phyloP scores from a whole-genome alignment of 2,113 vertebrate genomes.

The Dendrocopos noguchii region DNA sequence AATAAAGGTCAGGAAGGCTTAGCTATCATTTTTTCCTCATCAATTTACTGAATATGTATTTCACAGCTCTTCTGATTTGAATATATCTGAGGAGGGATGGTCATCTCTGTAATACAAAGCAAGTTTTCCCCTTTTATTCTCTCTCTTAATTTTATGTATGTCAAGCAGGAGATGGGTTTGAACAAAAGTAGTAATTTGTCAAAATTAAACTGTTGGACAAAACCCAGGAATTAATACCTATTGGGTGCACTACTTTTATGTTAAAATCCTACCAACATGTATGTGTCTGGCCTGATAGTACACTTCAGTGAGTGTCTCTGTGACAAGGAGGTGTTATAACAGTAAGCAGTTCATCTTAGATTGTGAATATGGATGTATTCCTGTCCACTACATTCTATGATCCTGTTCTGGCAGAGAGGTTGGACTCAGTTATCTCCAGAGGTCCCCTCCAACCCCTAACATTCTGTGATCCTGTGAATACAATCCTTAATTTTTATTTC shows the following conservation, averaged over 20 bases:
- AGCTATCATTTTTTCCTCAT: conserved; percentile 62
- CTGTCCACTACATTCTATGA: no score
- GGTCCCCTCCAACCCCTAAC: no score
- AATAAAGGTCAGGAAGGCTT: conserved; percentile 78
- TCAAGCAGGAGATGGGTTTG: not conserved
- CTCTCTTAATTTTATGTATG: not conserved
- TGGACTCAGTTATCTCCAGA: no score
- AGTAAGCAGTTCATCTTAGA: not conserved
- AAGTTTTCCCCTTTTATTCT: not conserved
- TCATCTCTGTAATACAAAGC: not conserved
- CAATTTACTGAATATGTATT: conserved; percentile 75
- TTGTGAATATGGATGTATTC: not conserved
- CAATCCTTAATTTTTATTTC: no score
- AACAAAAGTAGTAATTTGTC: not conserved
- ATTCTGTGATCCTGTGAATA: no score
- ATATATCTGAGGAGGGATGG: conserved; percentile 41
- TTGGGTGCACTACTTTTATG: not conserved
- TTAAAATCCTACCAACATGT: not conserved
- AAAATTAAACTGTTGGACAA: not conserved
- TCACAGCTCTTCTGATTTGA: conserved; percentile 61
- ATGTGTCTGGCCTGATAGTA: not conserved
- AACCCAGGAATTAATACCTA: not conserved
- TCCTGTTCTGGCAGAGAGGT: no score
- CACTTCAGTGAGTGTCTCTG: not conserved
- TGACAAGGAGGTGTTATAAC: not conserved